These are phyloP conservation scores for Pinna nobilis DNA, from an alignment of 1,140 invertebrate genomes.

Conservation along the genomic window DNA sequence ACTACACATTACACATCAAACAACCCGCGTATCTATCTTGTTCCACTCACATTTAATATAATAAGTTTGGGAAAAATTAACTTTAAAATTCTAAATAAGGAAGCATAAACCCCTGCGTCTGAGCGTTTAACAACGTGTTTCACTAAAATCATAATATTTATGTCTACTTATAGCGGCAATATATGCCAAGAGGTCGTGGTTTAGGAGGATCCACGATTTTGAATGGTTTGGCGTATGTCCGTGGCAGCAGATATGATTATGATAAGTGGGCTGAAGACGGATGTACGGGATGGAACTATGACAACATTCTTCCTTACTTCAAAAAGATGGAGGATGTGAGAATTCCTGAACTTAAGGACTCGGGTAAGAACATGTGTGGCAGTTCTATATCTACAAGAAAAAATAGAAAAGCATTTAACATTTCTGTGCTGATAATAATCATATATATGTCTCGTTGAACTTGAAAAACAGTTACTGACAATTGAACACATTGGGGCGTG, in stretches of 20 bases:
- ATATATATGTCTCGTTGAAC: no score
- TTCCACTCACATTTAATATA: no score
- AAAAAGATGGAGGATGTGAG: slow-evolving; percentile 82
- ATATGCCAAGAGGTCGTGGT: slow-evolving; percentile 57
- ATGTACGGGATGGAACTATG: slow-evolving; percentile 92
- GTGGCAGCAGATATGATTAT: slow-evolving; percentile 94
- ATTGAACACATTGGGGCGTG: no score
- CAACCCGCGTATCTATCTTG: no score
- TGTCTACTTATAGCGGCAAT: slow-evolving; percentile 32
- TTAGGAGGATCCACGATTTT: slow-evolving; percentile 90
- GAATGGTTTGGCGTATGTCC: slow-evolving; percentile 96
- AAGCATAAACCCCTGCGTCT: no score
- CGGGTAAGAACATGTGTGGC: not conserved
- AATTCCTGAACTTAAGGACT: slow-evolving; percentile 31
- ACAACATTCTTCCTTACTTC: slow-evolving; percentile 91
- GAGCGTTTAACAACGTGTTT: no score
- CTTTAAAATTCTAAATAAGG: not conserved
- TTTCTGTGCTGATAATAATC: no score
- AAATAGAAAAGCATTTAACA: no score
- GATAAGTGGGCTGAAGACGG: slow-evolving; percentile 91
- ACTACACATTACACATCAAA: no score
- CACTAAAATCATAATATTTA: not conserved
- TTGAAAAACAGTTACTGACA: no score
- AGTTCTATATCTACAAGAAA: no score
- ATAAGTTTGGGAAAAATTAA: no score